A percentile compares a stretch with the other conserved stretches of the same genome.
Evolutionary conservation across 2,888 invertebrate species (phyloP).

Genomic region (Pyralis farinalis): DNA sequence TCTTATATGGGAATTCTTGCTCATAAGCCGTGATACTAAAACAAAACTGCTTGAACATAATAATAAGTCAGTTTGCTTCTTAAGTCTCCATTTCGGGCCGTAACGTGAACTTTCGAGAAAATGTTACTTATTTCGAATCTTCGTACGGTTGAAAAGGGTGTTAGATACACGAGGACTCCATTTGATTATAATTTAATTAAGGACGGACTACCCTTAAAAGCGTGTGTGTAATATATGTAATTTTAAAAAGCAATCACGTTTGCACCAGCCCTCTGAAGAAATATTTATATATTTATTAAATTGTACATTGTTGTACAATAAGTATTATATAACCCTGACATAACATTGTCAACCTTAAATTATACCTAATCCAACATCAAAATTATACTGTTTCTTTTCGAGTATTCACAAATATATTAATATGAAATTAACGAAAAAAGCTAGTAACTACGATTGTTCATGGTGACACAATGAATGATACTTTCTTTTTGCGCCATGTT

Average conservation of each 20-base stretch:
- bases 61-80: conserved; percentile 7
- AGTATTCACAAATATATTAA: too few species aligned
- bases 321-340: too few species aligned
- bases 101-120: conserved; percentile 3
- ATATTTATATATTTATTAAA: too few species aligned
- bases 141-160: neutral
- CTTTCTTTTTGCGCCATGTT: too few species aligned
- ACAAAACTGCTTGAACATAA: conserved; percentile 7
- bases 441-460: too few species aligned
- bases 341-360: too few species aligned
- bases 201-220: neutral
- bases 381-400: too few species aligned
- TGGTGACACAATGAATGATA: too few species aligned
- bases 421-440: too few species aligned
- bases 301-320: too few species aligned
- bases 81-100: conserved; percentile 9
- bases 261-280: too few species aligned
- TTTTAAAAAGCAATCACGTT: neutral
- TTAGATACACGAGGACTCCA: neutral
- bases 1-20: conserved; percentile 4
- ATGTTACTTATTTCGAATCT: conserved; percentile 1
- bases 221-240: neutral
- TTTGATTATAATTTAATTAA: neutral
- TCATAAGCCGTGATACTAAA: conserved; percentile 8
- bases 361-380: too few species aligned